Conservation (phyloP, 2,888 invertebrate species). For the Entomobrya multifasciata region DNA sequence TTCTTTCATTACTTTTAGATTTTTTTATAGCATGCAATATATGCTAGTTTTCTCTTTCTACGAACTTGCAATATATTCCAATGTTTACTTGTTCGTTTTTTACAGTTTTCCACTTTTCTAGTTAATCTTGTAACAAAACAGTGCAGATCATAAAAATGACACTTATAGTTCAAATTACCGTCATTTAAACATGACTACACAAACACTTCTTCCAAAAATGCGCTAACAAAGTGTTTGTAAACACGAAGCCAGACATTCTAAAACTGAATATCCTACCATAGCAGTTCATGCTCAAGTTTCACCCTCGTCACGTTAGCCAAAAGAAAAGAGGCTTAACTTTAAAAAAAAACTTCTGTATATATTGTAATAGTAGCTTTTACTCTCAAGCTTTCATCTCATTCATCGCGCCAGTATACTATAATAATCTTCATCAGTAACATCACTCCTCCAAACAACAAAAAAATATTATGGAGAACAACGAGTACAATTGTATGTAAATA, state of each 20-base stretch:
- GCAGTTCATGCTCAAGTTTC: slow-evolving; percentile 19
- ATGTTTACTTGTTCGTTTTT: slow-evolving; percentile 5
- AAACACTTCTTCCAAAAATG: slow-evolving; percentile 11
- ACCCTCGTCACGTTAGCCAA: slow-evolving; percentile 32
- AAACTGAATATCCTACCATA: too few species aligned
- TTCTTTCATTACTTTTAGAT: background rate
- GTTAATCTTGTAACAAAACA: slow-evolving; percentile 65
- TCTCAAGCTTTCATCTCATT: slow-evolving; percentile 36
- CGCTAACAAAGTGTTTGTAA: slow-evolving; percentile 44
- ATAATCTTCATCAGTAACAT: too few species aligned
- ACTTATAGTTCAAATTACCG: slow-evolving; percentile 67
- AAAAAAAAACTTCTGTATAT: slow-evolving; percentile 27
- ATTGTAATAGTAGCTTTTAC: slow-evolving; percentile 32
- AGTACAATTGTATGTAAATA: background rate
- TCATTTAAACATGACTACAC: slow-evolving; percentile 44
- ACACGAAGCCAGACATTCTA: slow-evolving; percentile 32
- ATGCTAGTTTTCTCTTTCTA: background rate
- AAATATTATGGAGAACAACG: background rate
- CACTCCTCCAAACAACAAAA: background rate
- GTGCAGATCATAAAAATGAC: slow-evolving; percentile 60
- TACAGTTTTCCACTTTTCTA: slow-evolving; percentile 12
- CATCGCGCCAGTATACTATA: slow-evolving; percentile 9
- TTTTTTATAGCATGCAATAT: background rate
- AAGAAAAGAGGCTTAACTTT: slow-evolving; percentile 34
- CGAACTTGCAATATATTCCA: background rate